Evolutionary conservation across 2,113 vertebrate species (phyloP).

Genomic region (Rhynchomys soricoides): DNA sequence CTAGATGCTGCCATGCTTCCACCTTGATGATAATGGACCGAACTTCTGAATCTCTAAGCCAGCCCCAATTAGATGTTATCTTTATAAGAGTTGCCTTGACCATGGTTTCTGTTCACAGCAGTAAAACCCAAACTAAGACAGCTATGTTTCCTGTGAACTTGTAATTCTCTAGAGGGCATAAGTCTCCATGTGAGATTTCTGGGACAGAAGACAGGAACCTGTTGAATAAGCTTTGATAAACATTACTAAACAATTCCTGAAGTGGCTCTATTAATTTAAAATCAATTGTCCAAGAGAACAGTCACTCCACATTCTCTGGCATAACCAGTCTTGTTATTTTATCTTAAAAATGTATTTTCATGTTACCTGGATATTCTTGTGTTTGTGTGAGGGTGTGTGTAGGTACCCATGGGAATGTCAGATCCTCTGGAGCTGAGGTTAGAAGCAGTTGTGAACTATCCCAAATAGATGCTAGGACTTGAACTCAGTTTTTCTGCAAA

Average conservation of each 20-base stretch:
- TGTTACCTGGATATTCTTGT: not conserved
- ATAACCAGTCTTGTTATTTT: not conserved
- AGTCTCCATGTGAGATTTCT: not conserved
- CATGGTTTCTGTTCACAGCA: too few relatives aligned
- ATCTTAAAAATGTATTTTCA: not conserved
- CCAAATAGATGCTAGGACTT: not conserved
- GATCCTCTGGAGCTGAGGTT: not conserved
- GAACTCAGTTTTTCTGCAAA: not conserved
- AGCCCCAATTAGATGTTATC: too few relatives aligned
- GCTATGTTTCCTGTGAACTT: not conserved
- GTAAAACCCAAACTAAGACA: too few relatives aligned
- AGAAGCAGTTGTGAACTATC: not conserved
- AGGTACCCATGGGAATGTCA: not conserved
- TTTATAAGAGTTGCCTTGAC: too few relatives aligned
- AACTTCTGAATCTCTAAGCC: too few relatives aligned
- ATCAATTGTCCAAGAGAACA: not conserved
- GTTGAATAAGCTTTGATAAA: not conserved
- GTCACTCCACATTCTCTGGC: not conserved
- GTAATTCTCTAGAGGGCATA: not conserved
- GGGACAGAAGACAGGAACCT: not conserved
- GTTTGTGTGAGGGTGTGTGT: not conserved
- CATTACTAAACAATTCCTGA: not conserved
- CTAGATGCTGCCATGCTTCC: too few relatives aligned
- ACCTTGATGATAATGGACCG: too few relatives aligned
- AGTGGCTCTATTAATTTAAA: not conserved